Conservation (phyloP, 2,888 invertebrate species). For the Halictus ligatus region DNA sequence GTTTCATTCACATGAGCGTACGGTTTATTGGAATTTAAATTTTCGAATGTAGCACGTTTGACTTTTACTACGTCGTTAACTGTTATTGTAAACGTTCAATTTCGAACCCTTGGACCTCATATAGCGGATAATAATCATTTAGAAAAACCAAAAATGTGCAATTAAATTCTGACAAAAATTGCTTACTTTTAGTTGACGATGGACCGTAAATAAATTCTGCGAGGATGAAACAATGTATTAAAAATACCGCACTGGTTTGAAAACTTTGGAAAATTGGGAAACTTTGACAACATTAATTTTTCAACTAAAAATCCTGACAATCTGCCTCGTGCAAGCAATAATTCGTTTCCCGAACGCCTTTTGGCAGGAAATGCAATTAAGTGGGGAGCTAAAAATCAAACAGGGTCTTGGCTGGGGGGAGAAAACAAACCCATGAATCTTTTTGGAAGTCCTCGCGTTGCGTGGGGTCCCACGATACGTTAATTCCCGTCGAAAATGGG, state of each 20-base stretch:
- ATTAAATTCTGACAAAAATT: neutral
- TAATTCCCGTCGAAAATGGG: neutral
- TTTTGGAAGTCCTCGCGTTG: constrained; percentile 1
- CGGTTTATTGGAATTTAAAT: neutral
- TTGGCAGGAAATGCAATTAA: constrained; percentile 3
- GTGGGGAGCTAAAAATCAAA: neutral
- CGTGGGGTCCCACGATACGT: constrained; percentile 9
- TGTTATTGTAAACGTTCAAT: neutral
- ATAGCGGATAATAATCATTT: neutral
- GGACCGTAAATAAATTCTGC: too few species aligned
- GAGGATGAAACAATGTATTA: neutral
- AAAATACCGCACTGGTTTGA: neutral
- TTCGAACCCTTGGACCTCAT: neutral
- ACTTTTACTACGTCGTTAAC: neutral
- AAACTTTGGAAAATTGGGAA: neutral
- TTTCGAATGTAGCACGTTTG: neutral
- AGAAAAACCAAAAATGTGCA: neutral
- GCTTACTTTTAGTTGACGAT: neutral
- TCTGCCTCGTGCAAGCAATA: neutral
- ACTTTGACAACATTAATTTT: neutral
- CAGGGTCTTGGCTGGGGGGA: neutral
- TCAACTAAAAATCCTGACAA: neutral
- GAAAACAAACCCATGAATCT: constrained; percentile 8
- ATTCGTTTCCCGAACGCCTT: neutral
- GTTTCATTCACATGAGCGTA: neutral